Base-by-base conservation (phyloP, 2,797 vertebrate species). In the Scolopax rusticola region DNA sequence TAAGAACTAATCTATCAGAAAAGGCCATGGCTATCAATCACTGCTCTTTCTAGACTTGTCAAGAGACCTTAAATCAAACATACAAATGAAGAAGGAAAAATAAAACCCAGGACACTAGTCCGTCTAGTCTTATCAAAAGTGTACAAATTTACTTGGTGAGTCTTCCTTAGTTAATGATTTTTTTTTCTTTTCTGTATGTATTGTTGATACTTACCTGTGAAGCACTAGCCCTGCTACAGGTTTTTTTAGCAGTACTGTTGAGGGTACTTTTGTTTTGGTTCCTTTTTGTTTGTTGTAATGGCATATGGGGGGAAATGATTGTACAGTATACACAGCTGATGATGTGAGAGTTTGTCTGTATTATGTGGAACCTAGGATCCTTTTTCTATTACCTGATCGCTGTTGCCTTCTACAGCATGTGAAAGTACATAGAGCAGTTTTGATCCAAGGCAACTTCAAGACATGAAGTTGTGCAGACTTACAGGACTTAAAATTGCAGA, bases 291-390 rank as follows among this genome's bases (percentile, higher is more conserved):
- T 45, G 8, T n/a, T 69, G 9, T 41, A 9, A 25, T 43, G 12
- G 17, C 41, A 9, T 9, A 56, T 23, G 10, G 21, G 7, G 8
- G 53, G 15, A 71, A 80, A 64, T n/a, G 5, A 15, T 68, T 85
- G 32, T 11, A 8, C 14, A 36, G 9, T 17, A 19, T 23, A 17
- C 2, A 0, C 6, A 73, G 80, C 12, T 18, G 27, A 14, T 2
- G 11, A 27, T 40, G 25, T 43, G 21, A 53, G 33, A 68, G 5
- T 33, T 73, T 40, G 33, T 8, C 36, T 47, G 8, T 0, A 0
- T n/a, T 43, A 41, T 0, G 0, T 60, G 13, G 12, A 53, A 28
- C 8, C 7, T 33, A 60, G 5, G 28, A 24, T 68, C 23, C 11
- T 79, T 20, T 70, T 75, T 59, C n/a, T 63, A 7, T 33, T n/a